phyloP scores from a whole-genome alignment of 2,797 vertebrate genomes.

The Lutra lutra region DNA sequence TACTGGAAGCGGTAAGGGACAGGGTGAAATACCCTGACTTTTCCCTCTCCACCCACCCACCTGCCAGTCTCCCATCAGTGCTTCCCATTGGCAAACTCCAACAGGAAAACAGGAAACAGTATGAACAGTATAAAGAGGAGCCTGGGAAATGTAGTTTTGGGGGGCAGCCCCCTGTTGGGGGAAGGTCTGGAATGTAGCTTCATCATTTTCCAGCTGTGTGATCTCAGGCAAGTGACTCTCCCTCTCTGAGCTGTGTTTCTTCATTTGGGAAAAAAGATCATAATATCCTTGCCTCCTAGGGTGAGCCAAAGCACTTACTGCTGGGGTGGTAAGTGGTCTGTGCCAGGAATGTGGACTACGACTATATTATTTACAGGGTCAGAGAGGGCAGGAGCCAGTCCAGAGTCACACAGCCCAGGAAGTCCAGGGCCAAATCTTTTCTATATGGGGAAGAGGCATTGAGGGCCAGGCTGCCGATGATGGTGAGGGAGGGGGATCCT shows the following conservation, averaged over 20 bases:
- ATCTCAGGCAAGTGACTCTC: neutral
- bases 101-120: neutral
- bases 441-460: neutral
- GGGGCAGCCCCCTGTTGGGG: neutral
- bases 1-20: neutral
- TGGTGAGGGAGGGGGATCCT: neutral
- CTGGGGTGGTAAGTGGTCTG: too few relatives aligned
- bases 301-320: neutral
- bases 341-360: neutral
- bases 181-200: neutral
- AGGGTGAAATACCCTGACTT: neutral
- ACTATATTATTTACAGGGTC: neutral
- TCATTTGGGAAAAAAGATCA: neutral
- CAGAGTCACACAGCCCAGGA: neutral
- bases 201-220: neutral
- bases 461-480: neutral
- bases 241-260: neutral
- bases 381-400: neutral
- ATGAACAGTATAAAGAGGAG: neutral
- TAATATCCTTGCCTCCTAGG: neutral
- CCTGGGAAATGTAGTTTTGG: constrained; percentile 49
- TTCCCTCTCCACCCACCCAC: neutral
- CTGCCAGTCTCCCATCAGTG: neutral
- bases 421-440: neutral
- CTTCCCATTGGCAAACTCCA: neutral